Base-by-base conservation (phyloP, 2,888 invertebrate genomes). In the Tyria jacobaeae region DNA sequence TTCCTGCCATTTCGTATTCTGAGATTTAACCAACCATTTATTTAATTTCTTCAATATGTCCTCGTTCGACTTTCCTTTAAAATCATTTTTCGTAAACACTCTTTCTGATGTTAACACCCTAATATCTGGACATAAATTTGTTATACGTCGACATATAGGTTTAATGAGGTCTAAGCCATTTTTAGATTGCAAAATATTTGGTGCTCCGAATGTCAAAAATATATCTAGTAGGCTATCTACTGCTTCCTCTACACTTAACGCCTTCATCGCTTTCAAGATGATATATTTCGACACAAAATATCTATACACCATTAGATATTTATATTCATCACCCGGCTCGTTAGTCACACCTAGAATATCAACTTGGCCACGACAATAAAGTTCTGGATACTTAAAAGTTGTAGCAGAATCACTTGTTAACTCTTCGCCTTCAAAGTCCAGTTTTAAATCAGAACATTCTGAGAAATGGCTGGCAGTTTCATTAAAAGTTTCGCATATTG, bases 111-210 rank as follows among this genome's bases (percentile, higher is more conserved):
- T 68, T 3, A 88, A 78, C 17, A 86, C 71, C 71, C 84, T 87
- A 14, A 88, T 79, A 10, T 81, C 78, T 3, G 85, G 81, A 62
- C 65, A 83, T 17, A 79, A 51, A 5, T 61, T 71, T 24, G 80
- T 74, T 63, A 88, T 78, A 15, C 80, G 73, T 56, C 80, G 80
- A 60, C 88, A 87, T 60, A 89, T 85, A 35, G 83, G 81, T 34
- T 81, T 84, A n/a, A 79, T 68, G 7, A 88, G 72, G 1, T 75
- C 64, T 14, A 81, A 63, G 4, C 88, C 88, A 37, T 89, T 89
- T 64, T 87, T 87, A 0, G 86, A 87, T 67, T 87, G 88, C 41
- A 89, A 77, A 70, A 89, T 82, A 68, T 89, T 89, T 17, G 89
- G 88, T 3, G 87, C 84, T 17, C 89, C 89, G 51, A 88, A 89